phyloP scores from a whole-genome alignment of 2,113 vertebrate genomes.

The Callospermophilus lateralis region DNA sequence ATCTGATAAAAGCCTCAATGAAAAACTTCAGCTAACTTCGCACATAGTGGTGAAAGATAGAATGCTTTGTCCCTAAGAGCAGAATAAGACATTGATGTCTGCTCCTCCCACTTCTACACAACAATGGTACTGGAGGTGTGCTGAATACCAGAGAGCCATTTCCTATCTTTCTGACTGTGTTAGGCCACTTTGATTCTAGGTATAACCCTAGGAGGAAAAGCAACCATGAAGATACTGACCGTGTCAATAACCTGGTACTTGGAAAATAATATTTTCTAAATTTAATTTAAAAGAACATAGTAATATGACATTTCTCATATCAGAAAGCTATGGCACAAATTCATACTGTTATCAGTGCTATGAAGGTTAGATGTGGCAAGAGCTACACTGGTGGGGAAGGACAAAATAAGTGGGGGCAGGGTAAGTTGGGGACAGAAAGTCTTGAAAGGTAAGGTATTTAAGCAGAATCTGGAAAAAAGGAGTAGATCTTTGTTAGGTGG shows the following conservation, averaged over 20 bases:
- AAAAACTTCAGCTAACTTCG: background rate
- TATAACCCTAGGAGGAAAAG: background rate
- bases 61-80: background rate
- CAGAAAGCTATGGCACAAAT: background rate
- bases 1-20: background rate
- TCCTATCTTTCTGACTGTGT: background rate
- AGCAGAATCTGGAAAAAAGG: slow-evolving; percentile 29
- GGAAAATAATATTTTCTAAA: slow-evolving; percentile 40
- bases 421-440: background rate
- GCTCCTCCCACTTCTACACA: background rate
- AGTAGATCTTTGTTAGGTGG: slow-evolving; percentile 34
- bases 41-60: background rate
- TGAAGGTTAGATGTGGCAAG: background rate
- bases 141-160: background rate
- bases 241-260: background rate
- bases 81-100: slow-evolving; percentile 54
- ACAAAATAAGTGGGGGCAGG: background rate
- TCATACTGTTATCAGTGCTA: background rate
- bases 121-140: background rate
- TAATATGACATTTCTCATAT: slow-evolving; percentile 24
- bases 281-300: slow-evolving; percentile 51
- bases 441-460: slow-evolving; percentile 12
- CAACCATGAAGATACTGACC: background rate
- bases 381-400: background rate
- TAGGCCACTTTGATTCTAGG: background rate